Percentiles rank a stretch among this genome's conserved stretches.
phyloP scores from a whole-genome alignment of 2,888 invertebrate species.

The Ceraclea dissimilis region DNA sequence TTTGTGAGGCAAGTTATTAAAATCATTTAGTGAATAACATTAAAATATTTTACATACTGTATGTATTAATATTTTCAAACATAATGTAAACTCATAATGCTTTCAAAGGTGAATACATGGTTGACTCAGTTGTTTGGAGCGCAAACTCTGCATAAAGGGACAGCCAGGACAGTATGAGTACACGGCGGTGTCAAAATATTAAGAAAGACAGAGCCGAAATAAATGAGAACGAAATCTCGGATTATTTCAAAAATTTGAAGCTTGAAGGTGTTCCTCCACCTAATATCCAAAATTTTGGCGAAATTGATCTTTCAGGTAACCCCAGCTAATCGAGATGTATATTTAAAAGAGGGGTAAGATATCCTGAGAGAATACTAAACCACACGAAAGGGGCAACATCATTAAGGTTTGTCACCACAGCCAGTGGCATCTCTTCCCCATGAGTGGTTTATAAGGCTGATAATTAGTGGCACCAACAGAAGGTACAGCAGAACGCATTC shows the following conservation, averaged over 20 bases:
- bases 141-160: no score
- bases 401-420: background rate
- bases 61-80: no score
- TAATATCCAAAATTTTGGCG: conserved; percentile 13
- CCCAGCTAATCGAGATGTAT: conserved; percentile 7
- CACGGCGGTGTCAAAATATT: background rate
- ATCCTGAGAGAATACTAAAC: conserved; percentile 1
- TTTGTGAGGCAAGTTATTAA: no score
- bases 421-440: background rate
- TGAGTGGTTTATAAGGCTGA: background rate
- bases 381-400: background rate
- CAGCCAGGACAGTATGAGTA: no score
- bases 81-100: no score
- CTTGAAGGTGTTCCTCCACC: background rate
- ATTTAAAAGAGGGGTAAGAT: conserved; percentile 9
- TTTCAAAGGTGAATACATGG: no score
- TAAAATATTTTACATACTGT: no score
- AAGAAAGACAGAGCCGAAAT: background rate
- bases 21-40: no score
- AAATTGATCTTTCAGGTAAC: conserved; percentile 13
- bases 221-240: background rate
- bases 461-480: background rate
- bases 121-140: no score
- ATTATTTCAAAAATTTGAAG: conserved; percentile 6
- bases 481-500: background rate